These are phyloP conservation scores for Benthosema pterotum DNA, from an alignment of 2,797 vertebrate species.

Conservation along the genomic window DNA sequence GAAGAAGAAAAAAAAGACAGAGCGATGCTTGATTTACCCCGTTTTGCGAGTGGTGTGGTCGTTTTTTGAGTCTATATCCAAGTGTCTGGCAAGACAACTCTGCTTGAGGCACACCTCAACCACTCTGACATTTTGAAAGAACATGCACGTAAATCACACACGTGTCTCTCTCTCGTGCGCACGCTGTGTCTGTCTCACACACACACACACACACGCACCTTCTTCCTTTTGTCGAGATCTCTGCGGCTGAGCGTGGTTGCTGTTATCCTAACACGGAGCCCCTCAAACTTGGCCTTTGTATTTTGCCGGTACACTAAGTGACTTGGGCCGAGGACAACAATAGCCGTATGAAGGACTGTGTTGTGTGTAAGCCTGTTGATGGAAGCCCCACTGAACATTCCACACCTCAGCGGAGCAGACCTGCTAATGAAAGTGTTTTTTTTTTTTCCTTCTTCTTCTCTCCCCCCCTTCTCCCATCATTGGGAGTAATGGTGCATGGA, in stretches of 20 bases:
- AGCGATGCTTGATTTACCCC: slow-evolving; percentile 7
- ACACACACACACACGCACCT: slow-evolving; percentile 34
- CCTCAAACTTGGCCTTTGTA: slow-evolving; percentile 49
- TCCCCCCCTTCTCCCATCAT: slow-evolving; percentile 73
- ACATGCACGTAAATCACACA: background rate
- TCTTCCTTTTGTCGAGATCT: slow-evolving; percentile 54
- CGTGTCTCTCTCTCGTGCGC: background rate
- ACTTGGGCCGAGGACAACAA: slow-evolving; percentile 74
- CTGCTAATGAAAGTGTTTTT: slow-evolving; percentile 78
- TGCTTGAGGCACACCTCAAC: slow-evolving; percentile 44
- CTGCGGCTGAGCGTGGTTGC: slow-evolving; percentile 70
- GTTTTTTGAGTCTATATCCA: slow-evolving; percentile 30
- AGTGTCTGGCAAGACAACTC: slow-evolving; percentile 39
- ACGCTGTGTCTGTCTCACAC: too few relatives aligned
- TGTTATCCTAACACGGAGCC: slow-evolving; percentile 63
- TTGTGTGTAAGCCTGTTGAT: slow-evolving; percentile 68
- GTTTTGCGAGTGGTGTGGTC: slow-evolving; percentile 27
- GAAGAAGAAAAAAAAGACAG: too few relatives aligned
- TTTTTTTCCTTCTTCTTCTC: too few relatives aligned
- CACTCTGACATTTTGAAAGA: slow-evolving; percentile 54
- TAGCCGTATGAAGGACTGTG: slow-evolving; percentile 64
- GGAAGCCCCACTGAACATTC: slow-evolving; percentile 73
- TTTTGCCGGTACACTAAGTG: slow-evolving; percentile 76
- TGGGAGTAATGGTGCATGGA: slow-evolving; percentile 77
- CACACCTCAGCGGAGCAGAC: slow-evolving; percentile 70